Base-by-base conservation (phyloP, 2,113 vertebrate genomes). In the Zootoca vivipara region DNA sequence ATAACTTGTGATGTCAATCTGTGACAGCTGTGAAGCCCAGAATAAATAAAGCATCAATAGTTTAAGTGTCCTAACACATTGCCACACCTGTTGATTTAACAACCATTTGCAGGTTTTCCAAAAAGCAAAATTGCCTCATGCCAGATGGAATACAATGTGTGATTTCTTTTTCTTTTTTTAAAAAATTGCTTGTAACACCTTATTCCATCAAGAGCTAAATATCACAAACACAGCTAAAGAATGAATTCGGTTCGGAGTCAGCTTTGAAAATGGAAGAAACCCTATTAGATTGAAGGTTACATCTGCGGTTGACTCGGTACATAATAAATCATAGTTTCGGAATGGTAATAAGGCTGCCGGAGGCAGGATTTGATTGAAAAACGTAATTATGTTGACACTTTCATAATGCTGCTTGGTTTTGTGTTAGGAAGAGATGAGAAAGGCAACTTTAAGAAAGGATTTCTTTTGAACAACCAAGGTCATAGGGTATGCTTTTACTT, bases 321-420 rank as follows among this genome's bases (percentile, higher is more conserved):
- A 74, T 70, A 78, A 89, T 82, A 89, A 86, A 91, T 92, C 74
- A 87, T 79, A 62, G 58, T 72, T 92, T 81, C 28, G 62, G 73
- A 90, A 91, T 83, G 46, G 18, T 90, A 93, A 91, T 90, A 73
- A 91, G 65, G 40, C 85, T 22, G 8, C 69, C 65, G 82, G 92
- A 93, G 81, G 72, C 33, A 82, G 74, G 87, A 85, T 40, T 69
- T 40, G 83, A 38, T 0, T 67, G 35, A 92, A 88, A 93, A 83
- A 88, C 22, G n/a, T 85, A 82, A 87, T 91, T 91, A 85, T 35
- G 15, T 89, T 90, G 85, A 77, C 79, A 58, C 80, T 65, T 58
- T 89, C 70, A 77, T 65, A 88, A 0, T 42, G 78, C 5, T 83
- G 30, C 26, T 7, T 81, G 46, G 62, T 7, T 85, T 72, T 70